Evolutionary conservation across 2,888 invertebrate species (phyloP).

Genomic region (Nymphalis c-album): DNA sequence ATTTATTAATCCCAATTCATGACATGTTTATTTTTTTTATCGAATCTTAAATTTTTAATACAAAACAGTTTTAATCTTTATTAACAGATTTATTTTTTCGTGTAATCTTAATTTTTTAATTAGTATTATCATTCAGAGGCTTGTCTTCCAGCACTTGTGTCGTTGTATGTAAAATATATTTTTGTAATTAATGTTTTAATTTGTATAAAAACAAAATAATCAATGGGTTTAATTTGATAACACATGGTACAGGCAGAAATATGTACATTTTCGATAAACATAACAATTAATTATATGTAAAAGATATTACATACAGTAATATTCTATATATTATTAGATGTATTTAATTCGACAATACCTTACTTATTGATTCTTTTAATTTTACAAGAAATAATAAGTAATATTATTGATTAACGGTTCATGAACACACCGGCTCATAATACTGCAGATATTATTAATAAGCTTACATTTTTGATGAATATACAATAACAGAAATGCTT

Average conservation of each 20-base stretch:
- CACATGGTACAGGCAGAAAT: too few species aligned
- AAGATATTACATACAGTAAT: neutral
- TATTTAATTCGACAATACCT: slow-evolving; percentile 12
- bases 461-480: slow-evolving; percentile 11
- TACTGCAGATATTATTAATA: neutral
- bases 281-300: too few species aligned
- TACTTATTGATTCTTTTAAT: slow-evolving; percentile 53
- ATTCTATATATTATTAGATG: neutral
- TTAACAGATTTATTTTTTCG: neutral
- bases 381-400: slow-evolving; percentile 49
- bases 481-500: slow-evolving; percentile 1
- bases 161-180: slow-evolving; percentile 16
- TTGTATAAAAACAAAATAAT: neutral
- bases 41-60: neutral
- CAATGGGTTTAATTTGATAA: neutral
- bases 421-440: neutral
- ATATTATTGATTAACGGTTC: slow-evolving; percentile 21
- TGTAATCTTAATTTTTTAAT: neutral
- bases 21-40: slow-evolving; percentile 1
- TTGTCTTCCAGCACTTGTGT: slow-evolving; percentile 19
- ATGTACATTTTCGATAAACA: too few species aligned
- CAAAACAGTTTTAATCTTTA: neutral
- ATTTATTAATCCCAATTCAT: neutral
- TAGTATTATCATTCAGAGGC: slow-evolving; percentile 28
- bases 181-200: slow-evolving; percentile 3